Percentiles rank a stretch among this genome's conserved stretches.
Evolutionary conservation across 2,888 invertebrate species (phyloP).

Genomic region (Plemyria rubiginata): DNA sequence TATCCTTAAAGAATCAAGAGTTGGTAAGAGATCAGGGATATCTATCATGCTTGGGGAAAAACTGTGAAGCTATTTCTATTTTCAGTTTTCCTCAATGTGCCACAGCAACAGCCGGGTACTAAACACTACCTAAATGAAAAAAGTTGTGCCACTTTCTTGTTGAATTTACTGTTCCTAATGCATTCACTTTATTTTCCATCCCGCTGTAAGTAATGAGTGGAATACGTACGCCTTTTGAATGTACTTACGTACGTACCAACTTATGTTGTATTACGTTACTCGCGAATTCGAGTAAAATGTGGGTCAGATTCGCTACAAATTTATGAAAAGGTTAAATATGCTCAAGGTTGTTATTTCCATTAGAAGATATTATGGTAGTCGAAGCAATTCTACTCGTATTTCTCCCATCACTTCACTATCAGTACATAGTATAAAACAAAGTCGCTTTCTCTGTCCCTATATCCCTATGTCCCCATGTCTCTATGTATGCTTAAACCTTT

Average conservation of each 20-base stretch:
- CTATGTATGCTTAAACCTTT: too few relatives aligned
- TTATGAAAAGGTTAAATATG: neutral
- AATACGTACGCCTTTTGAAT: slow-evolving; percentile 42
- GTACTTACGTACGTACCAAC: slow-evolving; percentile 37
- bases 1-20: too few relatives aligned
- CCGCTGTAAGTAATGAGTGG: slow-evolving; percentile 46
- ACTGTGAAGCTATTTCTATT: neutral
- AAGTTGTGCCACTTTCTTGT: slow-evolving; percentile 49
- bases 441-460: too few relatives aligned
- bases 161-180: slow-evolving; percentile 63
- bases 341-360: too few relatives aligned
- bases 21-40: too few relatives aligned
- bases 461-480: too few relatives aligned
- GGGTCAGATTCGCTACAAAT: slow-evolving; percentile 45
- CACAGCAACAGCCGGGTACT: slow-evolving; percentile 1
- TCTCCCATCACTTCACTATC: too few relatives aligned
- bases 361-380: too few relatives aligned
- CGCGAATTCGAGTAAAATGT: slow-evolving; percentile 49
- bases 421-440: too few relatives aligned
- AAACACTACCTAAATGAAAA: slow-evolving; percentile 44
- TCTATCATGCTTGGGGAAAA: too few relatives aligned
- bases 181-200: slow-evolving; percentile 46
- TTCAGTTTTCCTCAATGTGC: neutral
- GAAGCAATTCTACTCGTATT: too few relatives aligned
- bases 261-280: slow-evolving; percentile 30